Conservation (phyloP, 2,888 invertebrate species). For the Ophraella communa region DNA sequence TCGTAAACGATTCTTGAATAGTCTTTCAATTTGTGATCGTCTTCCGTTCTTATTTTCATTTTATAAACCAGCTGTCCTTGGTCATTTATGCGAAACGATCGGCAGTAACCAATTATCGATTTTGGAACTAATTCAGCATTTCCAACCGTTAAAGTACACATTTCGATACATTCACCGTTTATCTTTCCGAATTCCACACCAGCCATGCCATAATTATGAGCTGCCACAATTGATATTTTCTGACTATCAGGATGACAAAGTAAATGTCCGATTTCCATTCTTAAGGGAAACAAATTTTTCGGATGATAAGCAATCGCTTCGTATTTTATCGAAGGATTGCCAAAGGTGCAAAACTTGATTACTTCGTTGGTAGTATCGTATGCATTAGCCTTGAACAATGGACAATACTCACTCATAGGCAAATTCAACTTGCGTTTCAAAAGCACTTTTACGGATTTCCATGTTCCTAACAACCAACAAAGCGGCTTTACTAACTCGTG, state of each 20-base stretch:
- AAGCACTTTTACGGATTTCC: constrained; percentile 16
- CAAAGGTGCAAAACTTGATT: background rate
- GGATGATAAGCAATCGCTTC: background rate
- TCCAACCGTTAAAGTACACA: background rate
- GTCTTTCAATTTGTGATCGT: background rate
- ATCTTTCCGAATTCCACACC: constrained; percentile 1
- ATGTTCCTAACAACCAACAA: constrained; percentile 27
- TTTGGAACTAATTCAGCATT: background rate
- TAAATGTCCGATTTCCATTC: constrained; percentile 3
- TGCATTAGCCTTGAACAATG: background rate
- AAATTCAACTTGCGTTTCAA: background rate
- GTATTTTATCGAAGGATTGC: background rate
- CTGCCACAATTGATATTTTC: background rate
- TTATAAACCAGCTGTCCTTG: constrained; percentile 5
- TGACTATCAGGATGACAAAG: background rate
- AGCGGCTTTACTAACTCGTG: constrained; percentile 28
- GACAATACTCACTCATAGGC: background rate
- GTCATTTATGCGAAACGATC: background rate
- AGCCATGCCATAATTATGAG: constrained; percentile 2
- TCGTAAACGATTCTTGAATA: background rate
- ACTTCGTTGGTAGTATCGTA: background rate
- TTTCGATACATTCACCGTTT: background rate
- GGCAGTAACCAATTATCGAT: background rate
- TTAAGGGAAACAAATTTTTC: background rate
- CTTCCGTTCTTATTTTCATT: background rate